Base-by-base conservation (phyloP, 2,797 vertebrate genomes). In the Lutjanus campechanus region DNA sequence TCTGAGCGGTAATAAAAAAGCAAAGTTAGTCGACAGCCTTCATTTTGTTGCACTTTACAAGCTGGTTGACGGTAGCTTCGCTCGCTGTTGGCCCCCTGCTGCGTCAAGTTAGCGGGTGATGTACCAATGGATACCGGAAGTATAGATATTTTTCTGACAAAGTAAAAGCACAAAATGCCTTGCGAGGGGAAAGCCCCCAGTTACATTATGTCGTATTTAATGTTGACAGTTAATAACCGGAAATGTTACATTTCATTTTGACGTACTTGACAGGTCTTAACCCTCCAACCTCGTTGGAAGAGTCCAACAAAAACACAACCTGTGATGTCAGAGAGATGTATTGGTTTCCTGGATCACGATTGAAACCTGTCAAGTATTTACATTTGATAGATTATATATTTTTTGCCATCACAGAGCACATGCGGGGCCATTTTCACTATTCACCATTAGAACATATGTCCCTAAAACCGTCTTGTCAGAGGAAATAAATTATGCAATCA, bases 261-360 rank as follows among this genome's bases (percentile, higher is more conserved):
- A 0, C 0, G 0, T 0, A 4, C 53, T 86, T 90, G 65, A 85
- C 29, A n/a, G 43, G 7, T 79, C 1, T 71, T 16, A 64, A 72
- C 75, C 75, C 19, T 47, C 7, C 43, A 63, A 73, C 67, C 77
- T 75, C 17, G 55, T 68, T 81, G 81, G 77, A 59, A 47, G 76
- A 70, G 66, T 76, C 86, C 82, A 85, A 85, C 87, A 88, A 86
- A 88, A 89, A 89, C 85, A 89, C 66, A 74, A 70, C 10, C 56
- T 73, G 76, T 85, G 53, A 84, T 46, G 80, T 87, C 76, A 83
- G 44, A 81, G 46, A 65, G 41, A 40, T 70, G 46, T 4, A 1
- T 50, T 29, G 1, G 29, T 22, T 58, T 72, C 63, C 36, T 74
- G 17, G 1, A 80, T 20, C 13, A 22, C 20, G 46, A 43, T 44